Base-by-base conservation (phyloP, 2,888 invertebrate species). In the Luperina nickerlii region DNA sequence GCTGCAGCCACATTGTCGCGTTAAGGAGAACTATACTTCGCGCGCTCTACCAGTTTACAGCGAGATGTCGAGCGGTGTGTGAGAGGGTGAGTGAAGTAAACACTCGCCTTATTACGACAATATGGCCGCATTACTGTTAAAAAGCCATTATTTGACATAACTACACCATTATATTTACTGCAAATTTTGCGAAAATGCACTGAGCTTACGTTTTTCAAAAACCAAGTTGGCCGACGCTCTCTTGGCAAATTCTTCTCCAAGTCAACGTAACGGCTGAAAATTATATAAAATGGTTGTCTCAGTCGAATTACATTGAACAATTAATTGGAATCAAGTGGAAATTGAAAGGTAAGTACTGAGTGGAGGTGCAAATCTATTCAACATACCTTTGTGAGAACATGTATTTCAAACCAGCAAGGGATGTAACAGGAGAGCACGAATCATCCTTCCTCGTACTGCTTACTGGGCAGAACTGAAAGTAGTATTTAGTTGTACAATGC, bases 341-440 rank as follows among this genome's bases (percentile, higher is more conserved):
- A 60, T 20, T 27, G 2, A 4, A 27, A 72, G 13, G 1, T 51
- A 57, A 3, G 4, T 27, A 27, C 48, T 48, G 20, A 1, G 0
- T 4, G 11, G 20, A 27, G 48, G 0, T 32, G 32, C 15, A 54
- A 57, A 5, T 32, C 2, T 32, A 57, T 15, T n/a, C 9, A 0
- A 62, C 62, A 57, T 91, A 96, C 96, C 96, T 95, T 84, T 96
- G 96, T 24, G 94, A 91, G 65, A 96, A 96, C 95, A 96, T 94
- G 38, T 93, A 92, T 42, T 91, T 92, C 65, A 93, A 86, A 0
- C 95, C 95, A 65, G 95, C 94, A 0, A 95, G 86, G 0, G 94
- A 92, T 0, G 92, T 79, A 0, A 96, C 90, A 0, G 94, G 92
- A 0, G 95, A 92, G 78, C 96, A 96, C 0, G 91, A 93, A 78